Conservation (phyloP, 1,140 invertebrate genomes). For the Apis dorsata region DNA sequence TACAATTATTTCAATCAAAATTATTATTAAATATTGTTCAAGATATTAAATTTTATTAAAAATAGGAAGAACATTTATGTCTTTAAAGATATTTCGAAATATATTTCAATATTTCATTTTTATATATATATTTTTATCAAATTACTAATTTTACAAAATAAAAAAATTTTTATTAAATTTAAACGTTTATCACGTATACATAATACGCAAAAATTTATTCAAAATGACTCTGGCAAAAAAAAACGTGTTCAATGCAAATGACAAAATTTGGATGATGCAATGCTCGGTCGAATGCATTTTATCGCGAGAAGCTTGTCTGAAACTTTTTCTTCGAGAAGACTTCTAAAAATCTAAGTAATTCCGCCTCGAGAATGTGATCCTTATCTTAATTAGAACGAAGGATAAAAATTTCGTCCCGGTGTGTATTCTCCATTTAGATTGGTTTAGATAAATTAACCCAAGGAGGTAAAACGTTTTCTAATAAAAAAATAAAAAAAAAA, state of each 20-base stretch:
- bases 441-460: neutral
- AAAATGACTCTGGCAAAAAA: too few species aligned
- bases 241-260: neutral
- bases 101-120: too few species aligned
- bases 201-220: too few species aligned
- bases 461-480: neutral
- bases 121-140: too few species aligned
- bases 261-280: neutral
- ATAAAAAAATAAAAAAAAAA: neutral
- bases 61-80: too few species aligned
- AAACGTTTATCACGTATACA: too few species aligned
- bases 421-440: neutral
- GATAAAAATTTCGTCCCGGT: neutral
- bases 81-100: too few species aligned
- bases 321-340: neutral
- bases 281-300: neutral
- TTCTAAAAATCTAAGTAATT: neutral
- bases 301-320: neutral
- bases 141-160: too few species aligned
- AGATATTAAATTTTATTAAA: too few species aligned
- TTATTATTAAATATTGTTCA: too few species aligned
- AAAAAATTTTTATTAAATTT: too few species aligned
- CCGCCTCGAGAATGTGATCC: neutral
- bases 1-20: too few species aligned
- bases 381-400: conserved; percentile 1